These are phyloP conservation scores for Gymnocephalus cernua DNA, from an alignment of 2,113 vertebrate species.

Conservation along the genomic window DNA sequence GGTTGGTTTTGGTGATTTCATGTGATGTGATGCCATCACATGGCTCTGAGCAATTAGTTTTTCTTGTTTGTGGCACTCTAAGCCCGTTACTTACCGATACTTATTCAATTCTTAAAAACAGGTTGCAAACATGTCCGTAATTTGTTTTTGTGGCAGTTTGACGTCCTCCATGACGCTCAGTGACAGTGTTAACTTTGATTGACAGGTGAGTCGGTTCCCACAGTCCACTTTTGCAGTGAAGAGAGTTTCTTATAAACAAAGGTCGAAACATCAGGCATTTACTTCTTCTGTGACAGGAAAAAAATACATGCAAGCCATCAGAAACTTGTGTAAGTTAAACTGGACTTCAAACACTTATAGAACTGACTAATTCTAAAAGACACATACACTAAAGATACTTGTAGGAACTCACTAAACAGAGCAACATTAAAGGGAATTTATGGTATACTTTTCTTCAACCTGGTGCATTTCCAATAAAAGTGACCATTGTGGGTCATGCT, in stretches of 20 bases:
- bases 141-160: background rate
- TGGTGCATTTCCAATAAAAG: background rate
- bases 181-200: background rate
- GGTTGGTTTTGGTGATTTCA: too few relatives aligned
- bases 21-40: too few relatives aligned
- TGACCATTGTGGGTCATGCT: background rate
- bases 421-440: background rate
- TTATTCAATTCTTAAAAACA: background rate
- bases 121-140: background rate
- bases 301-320: too few relatives aligned
- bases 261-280: background rate
- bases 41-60: too few relatives aligned
- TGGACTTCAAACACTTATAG: background rate
- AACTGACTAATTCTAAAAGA: background rate
- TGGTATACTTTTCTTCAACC: background rate
- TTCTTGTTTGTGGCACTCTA: background rate
- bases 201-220: too few relatives aligned
- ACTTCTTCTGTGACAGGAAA: background rate
- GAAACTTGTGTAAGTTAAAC: background rate
- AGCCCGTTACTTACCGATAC: background rate
- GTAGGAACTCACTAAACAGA: background rate
- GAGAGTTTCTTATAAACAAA: background rate
- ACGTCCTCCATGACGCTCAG: background rate
- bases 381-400: background rate
- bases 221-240: background rate